These are phyloP conservation scores for Elmis aenea DNA, from an alignment of 2,888 invertebrate species.

Conservation along the genomic window DNA sequence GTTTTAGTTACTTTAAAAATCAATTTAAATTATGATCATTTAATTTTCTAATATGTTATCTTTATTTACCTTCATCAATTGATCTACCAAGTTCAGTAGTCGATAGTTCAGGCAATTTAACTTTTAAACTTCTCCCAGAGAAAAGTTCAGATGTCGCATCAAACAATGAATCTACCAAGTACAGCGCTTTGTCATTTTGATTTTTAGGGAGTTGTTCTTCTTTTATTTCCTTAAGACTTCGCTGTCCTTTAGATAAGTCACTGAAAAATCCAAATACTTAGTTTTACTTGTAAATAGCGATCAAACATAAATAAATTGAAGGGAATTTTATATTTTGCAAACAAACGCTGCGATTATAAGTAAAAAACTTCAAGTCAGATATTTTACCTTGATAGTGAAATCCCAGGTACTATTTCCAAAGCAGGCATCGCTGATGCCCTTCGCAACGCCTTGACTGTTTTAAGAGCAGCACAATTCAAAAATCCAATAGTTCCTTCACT, in stretches of 20 bases:
- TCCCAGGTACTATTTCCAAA: conserved; percentile 55
- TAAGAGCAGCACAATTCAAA: conserved; percentile 51
- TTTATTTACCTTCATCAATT: conserved; percentile 66
- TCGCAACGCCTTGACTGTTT: conserved; percentile 55
- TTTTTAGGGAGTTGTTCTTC: conserved; percentile 46
- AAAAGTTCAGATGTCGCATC: conserved; percentile 55
- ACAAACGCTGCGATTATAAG: too few relatives aligned
- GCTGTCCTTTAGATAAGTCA: conserved; percentile 16
- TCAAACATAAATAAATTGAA: too few relatives aligned
- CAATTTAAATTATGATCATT: too few relatives aligned
- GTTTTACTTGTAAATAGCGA: background rate
- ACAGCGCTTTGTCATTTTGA: conserved; percentile 49
- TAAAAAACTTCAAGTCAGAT: background rate
- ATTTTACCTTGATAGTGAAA: conserved; percentile 52
- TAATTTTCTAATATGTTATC: conserved; percentile 13
- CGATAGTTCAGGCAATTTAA: conserved; percentile 65
- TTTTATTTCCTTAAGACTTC: conserved; percentile 20
- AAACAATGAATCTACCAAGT: conserved; percentile 53
- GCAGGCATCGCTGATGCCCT: conserved; percentile 54
- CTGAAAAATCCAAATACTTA: conserved; percentile 18
- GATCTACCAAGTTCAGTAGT: conserved; percentile 63
- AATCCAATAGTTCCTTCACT: conserved; percentile 7
- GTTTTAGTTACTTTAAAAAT: too few relatives aligned
- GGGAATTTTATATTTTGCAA: too few relatives aligned
- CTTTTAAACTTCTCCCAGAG: conserved; percentile 59